Conservation (phyloP, 2,888 invertebrate genomes). For the Neelides folsomi region DNA sequence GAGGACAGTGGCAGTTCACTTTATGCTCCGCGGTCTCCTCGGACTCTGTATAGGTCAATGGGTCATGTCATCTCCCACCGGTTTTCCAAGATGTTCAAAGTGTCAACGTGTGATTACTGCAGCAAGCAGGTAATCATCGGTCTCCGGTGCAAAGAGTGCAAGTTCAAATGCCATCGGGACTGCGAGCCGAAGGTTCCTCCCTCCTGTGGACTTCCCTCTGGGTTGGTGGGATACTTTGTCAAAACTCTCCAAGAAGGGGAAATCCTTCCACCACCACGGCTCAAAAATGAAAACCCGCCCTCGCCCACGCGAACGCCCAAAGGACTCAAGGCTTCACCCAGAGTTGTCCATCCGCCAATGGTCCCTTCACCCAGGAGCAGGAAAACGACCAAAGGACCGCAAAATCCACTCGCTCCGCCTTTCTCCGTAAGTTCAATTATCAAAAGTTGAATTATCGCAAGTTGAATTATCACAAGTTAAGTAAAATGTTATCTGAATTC, state of each 20-base stretch:
- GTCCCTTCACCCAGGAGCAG: constrained; percentile 29
- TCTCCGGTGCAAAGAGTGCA: constrained; percentile 87
- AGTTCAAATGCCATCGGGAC: constrained; percentile 76
- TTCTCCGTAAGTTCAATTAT: constrained; percentile 44
- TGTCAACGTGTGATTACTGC: constrained; percentile 79
- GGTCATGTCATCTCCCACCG: constrained; percentile 80
- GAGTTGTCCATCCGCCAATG: constrained; percentile 36
- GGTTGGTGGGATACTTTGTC: constrained; percentile 63
- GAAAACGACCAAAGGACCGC: constrained; percentile 29
- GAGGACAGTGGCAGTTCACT: constrained; percentile 34
- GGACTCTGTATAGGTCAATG: constrained; percentile 67
- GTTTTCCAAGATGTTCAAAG: constrained; percentile 75
- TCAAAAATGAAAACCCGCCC: background rate
- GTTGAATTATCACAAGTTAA: no score
- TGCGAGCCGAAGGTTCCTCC: constrained; percentile 84
- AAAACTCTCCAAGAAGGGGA: constrained; percentile 22
- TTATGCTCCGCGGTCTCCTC: constrained; percentile 55
- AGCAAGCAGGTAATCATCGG: constrained; percentile 75
- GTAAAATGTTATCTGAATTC: background rate
- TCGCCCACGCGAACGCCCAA: constrained; percentile 6
- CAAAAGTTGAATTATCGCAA: no score
- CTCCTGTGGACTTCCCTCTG: constrained; percentile 78
- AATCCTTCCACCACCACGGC: constrained; percentile 1
- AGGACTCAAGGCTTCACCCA: constrained; percentile 23
- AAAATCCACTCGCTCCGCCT: constrained; percentile 43